Evolutionary conservation across 1,140 invertebrate species (phyloP), one percentile per base, ranked within the genome.

Genomic region (Goniozus legneri): DNA sequence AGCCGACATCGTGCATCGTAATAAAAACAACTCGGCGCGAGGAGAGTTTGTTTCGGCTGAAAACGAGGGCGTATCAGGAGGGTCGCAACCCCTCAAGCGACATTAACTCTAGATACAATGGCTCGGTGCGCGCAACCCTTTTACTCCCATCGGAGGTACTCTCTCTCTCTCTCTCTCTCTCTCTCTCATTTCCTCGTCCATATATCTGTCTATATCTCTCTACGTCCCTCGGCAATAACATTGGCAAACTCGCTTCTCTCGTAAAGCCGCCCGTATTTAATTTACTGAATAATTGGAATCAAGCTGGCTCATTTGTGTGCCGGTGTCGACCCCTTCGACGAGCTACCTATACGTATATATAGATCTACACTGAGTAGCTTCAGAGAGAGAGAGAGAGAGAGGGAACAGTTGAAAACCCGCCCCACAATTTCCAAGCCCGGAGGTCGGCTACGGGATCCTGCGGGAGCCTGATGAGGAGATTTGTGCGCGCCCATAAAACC

Each of bases 261-360:
- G 60, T 69, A 65, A 73, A 71, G 62, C 42, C 40, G 60, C 44
- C 54, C 64, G 73, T 73, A 74, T 73, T 76, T 76, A 76, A 76
- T 76, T 76, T 72, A 76, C 67, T 71, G 73, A 75, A 76, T 76
- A 76, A 75, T 76, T 75, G 71, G 66, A 72, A 75, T 71, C 69
- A 75, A 76, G 70, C 72, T 61, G 69, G 54, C 72, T 75, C 72
- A 73, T 75, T 76, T 74, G 69, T 62, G 67, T 64, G 58, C 58
- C 24, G 36, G 13, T 18, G 39, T 6, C 24, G 8, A 21, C 10
- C 41, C 27, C 32, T 39, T 40, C 37, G 38, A 36, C 12, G 16
- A 33, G 6, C 16, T n/a, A n/a, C n/a, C n/a, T n/a, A n/a, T n/a
- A n/a, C n/a, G n/a, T n/a, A n/a, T n/a, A n/a, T n/a, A n/a, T n/a